phyloP scores from a whole-genome alignment of 2,797 vertebrate genomes.

The Balearica regulorum region DNA sequence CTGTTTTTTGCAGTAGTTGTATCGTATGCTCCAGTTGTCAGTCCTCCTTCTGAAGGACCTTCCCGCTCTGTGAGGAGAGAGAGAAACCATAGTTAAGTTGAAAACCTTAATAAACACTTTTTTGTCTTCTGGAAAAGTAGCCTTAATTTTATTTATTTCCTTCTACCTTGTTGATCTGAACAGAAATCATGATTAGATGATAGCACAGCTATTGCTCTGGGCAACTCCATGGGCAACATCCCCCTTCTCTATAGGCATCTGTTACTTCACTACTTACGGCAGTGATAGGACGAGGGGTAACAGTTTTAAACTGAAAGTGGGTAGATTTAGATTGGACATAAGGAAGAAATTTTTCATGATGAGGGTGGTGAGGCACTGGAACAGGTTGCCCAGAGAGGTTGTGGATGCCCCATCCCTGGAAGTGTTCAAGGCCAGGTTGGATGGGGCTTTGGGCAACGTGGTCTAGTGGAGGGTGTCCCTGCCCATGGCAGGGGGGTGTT shows the following conservation, averaged over 20 bases:
- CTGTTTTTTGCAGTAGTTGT: background rate
- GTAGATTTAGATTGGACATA: background rate
- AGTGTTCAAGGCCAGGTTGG: background rate
- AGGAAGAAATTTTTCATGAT: background rate
- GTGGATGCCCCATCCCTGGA: background rate
- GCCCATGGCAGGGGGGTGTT: accelerated
- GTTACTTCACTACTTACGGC: background rate
- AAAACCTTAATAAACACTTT: background rate
- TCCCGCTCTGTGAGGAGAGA: constrained; percentile 18
- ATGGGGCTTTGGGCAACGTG: background rate
- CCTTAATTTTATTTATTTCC: background rate
- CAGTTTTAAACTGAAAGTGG: background rate
- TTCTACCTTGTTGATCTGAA: background rate
- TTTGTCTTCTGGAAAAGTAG: background rate
- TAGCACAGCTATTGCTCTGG: background rate
- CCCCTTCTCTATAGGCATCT: background rate
- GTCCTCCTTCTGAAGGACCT: constrained; percentile 8
- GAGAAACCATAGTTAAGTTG: background rate
- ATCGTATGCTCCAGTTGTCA: background rate
- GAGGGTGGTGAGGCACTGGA: background rate
- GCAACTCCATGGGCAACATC: background rate
- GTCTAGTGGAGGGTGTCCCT: background rate
- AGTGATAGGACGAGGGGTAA: background rate
- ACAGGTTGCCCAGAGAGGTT: background rate
- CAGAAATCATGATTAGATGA: background rate